A percentile compares a stretch with the other conserved stretches of the same genome.
phyloP scores from a whole-genome alignment of 1,140 invertebrate species.

The Rhopalosiphum maidis region DNA sequence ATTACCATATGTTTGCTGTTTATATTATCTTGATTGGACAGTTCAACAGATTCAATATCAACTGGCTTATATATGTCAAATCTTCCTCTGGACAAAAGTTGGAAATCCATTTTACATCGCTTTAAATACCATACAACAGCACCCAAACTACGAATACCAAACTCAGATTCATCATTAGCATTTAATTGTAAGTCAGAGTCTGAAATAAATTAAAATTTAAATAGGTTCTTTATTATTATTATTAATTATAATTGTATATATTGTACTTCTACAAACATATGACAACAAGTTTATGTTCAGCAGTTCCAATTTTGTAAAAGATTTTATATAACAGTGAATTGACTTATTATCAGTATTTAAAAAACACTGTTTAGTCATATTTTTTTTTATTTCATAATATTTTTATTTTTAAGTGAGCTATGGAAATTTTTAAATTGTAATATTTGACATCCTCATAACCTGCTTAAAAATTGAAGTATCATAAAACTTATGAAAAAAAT shows the following conservation, averaged over 20 bases:
- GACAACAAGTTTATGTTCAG: not conserved
- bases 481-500: not conserved
- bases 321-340: not conserved
- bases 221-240: not conserved
- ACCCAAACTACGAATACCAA: slow-evolving; percentile 83
- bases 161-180: slow-evolving; percentile 72
- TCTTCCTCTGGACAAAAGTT: slow-evolving; percentile 84
- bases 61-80: slow-evolving; percentile 85
- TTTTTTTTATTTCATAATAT: too few species aligned
- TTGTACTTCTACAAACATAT: not conserved
- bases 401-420: too few species aligned
- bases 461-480: not conserved
- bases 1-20: slow-evolving; percentile 61
- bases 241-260: too few species aligned
- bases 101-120: slow-evolving; percentile 85
- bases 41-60: slow-evolving; percentile 65
- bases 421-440: not conserved
- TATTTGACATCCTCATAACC: not conserved
- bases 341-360: not conserved
- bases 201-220: slow-evolving; percentile 62
- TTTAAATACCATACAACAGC: slow-evolving; percentile 85
- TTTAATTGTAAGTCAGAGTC: slow-evolving; percentile 79
- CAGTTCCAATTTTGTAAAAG: not conserved
- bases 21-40: slow-evolving; percentile 38
- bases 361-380: too few species aligned